phyloP scores from a whole-genome alignment of 2,113 vertebrate species.

The Ptyas mucosa region DNA sequence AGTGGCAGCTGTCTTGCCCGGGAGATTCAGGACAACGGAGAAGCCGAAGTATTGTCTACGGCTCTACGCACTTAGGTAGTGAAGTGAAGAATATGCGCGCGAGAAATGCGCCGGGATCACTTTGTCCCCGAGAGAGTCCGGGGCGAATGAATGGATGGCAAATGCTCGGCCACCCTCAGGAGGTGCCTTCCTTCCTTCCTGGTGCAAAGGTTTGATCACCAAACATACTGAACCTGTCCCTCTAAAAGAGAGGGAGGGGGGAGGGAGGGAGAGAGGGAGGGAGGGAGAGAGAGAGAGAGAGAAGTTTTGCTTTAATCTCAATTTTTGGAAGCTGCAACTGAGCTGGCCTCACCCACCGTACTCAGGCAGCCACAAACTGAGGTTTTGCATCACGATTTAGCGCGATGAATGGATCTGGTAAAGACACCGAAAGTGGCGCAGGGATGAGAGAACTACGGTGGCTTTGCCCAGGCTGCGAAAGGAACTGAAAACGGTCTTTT shows the following conservation, averaged over 20 bases:
- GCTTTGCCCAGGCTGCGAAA: neutral
- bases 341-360: neutral
- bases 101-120: neutral
- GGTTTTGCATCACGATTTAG: neutral
- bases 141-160: neutral
- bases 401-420: neutral
- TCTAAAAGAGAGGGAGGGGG: neutral
- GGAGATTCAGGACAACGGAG: neutral
- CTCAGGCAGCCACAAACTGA: neutral
- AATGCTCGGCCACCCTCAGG: neutral
- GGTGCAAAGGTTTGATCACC: neutral
- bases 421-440: neutral
- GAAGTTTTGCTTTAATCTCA: neutral
- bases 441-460: neutral
- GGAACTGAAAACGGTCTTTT: neutral
- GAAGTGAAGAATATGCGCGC: neutral
- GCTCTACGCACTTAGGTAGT: neutral
- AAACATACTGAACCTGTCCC: neutral
- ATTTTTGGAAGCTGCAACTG: neutral
- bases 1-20: neutral
- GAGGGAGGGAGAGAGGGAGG: neutral
- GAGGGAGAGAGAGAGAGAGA: neutral
- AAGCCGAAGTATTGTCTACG: neutral
- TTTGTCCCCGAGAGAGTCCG: neutral
- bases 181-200: neutral